Evolutionary conservation across 2,888 invertebrate species (phyloP), one percentile per base, ranked within the genome.

Genomic region (Tribolium freemani): DNA sequence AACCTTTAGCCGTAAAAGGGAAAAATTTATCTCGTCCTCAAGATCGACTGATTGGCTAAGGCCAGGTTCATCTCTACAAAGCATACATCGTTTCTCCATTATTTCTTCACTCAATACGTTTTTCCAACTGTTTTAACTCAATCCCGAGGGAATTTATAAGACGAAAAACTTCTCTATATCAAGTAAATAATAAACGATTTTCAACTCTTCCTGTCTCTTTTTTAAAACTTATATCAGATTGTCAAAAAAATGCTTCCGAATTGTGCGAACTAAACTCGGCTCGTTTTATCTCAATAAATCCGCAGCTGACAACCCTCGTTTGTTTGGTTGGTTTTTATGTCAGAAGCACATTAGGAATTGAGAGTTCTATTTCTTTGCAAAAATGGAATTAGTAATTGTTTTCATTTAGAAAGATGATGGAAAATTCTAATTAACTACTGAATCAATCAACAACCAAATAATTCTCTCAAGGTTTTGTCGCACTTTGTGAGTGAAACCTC

Each of bases 21-120:
- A 26, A 16, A 50, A 63, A 63, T 63, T 63, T 63, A 63, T 63
- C 63, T 48, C 21, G 13, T 48, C 46, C 31, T 30, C 8, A 31
- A 26, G 5, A 63, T 20, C 63, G 51, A 50, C 63, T 63, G 63
- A 63, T 63, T 63, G 63, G 31, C 51, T 31, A 9, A 50, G 38
- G 30, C 51, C 51, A 63, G 63, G 63, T 63, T 63, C 64, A 64
- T 53, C 54, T 44, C 53, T 4, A 64, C 64, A 64, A 64, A 54
- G 53, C 54, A 45, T 64, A 53, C 64, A 64, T 64, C 64, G 64
- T 45, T 64, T 64, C 45, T 53, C 64, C 64, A 64, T 54, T 64
- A 64, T 63, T 63, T 63, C 51, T 63, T 31, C 16, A 2, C 26
- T 50, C 63, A 48, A 46, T 60, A 44, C 44, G 44, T 11, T 58